Percentiles rank a stretch among this genome's conserved stretches.
Evolutionary conservation across 2,797 vertebrate genomes (phyloP).

Genomic region (Salarias fasciatus): DNA sequence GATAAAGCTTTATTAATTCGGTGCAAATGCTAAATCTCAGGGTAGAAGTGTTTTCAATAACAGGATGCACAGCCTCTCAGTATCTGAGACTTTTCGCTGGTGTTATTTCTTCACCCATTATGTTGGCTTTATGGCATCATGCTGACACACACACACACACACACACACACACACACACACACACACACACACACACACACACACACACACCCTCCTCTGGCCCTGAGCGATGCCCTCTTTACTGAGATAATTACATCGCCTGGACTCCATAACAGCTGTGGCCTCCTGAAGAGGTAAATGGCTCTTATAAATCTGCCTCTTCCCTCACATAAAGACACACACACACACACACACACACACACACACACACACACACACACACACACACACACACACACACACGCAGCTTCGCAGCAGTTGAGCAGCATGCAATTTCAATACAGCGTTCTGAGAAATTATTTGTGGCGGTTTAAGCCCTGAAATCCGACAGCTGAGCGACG

Average conservation of each 20-base stretch:
- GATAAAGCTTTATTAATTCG: too few species aligned
- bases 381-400: constrained; percentile 18
- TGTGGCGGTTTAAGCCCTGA: constrained; percentile 20
- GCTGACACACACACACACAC: constrained; percentile 13
- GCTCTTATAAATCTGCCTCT: constrained; percentile 70
- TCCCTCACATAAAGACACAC: constrained; percentile 15
- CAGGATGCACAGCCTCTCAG: too few species aligned
- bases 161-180: constrained; percentile 20
- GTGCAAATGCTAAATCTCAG: too few species aligned
- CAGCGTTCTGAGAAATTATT: constrained; percentile 31
- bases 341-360: not conserved
- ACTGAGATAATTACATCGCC: constrained; percentile 75
- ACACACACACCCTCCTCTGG: constrained; percentile 4
- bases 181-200: constrained; percentile 21
- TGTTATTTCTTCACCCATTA: too few species aligned
- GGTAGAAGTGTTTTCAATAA: too few species aligned
- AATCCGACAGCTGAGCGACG: constrained; percentile 35
- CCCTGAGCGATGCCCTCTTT: constrained; percentile 64
- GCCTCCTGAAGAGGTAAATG: constrained; percentile 75
- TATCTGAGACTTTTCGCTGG: too few species aligned
- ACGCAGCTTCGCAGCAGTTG: constrained; percentile 22
- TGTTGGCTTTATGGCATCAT: too few species aligned
- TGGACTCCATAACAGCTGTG: constrained; percentile 77
- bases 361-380: constrained; percentile 10
- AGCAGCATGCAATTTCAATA: constrained; percentile 14